These are phyloP conservation scores for Eugnorisma glareosa DNA, from an alignment of 2,888 invertebrate species.

Conservation along the genomic window DNA sequence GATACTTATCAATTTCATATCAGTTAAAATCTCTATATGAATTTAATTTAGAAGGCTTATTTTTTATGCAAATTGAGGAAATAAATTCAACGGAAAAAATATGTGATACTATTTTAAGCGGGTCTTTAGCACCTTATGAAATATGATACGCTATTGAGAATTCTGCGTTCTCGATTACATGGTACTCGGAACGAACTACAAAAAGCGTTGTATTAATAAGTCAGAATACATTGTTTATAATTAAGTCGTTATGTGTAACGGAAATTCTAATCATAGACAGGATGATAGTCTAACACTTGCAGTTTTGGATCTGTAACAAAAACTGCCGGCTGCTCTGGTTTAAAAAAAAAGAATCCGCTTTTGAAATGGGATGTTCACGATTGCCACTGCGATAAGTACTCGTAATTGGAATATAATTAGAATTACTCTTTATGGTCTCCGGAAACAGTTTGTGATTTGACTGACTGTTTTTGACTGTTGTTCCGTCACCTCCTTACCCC, in stretches of 20 bases:
- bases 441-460: constrained; percentile 3
- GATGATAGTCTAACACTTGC: constrained; percentile 50
- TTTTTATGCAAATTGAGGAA: constrained; percentile 75
- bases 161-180: constrained; percentile 59
- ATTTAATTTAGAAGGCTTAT: constrained; percentile 71
- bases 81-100: constrained; percentile 68
- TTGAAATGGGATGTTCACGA: neutral
- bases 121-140: constrained; percentile 76
- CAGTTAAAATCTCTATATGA: constrained; percentile 72
- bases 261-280: constrained; percentile 58
- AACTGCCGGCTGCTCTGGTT: constrained; percentile 1
- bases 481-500: too few species aligned
- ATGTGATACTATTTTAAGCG: constrained; percentile 69
- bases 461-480: too few species aligned
- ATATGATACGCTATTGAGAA: constrained; percentile 71
- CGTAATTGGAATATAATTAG: neutral
- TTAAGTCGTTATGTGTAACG: constrained; percentile 53
- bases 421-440: neutral
- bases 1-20: constrained; percentile 75
- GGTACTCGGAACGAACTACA: constrained; percentile 46
- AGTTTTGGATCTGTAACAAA: constrained; percentile 35
- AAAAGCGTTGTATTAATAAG: constrained; percentile 51
- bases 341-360: neutral
- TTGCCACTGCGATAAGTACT: neutral
- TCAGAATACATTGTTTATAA: constrained; percentile 34